Conservation (phyloP, 1,140 invertebrate species). For the Epicauta chinensis region DNA sequence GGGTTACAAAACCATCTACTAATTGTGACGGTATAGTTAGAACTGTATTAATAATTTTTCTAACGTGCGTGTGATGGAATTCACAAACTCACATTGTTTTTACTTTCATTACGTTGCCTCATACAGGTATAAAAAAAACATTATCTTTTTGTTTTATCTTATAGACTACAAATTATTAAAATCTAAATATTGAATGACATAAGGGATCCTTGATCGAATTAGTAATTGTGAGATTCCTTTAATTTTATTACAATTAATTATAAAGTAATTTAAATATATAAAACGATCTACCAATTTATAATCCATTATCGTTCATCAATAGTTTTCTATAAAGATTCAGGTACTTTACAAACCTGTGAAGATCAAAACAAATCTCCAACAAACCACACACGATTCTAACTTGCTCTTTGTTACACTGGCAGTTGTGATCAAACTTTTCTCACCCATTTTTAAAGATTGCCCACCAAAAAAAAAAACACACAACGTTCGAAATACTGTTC, state of each 20-base stretch:
- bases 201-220: constrained; percentile 3
- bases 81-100: not conserved
- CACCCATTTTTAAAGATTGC: not conserved
- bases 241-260: constrained; percentile 10
- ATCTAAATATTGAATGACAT: not conserved
- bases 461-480: constrained; percentile 2
- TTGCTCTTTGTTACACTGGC: constrained; percentile 1
- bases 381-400: constrained; percentile 2
- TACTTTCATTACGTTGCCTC: no score
- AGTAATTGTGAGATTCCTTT: constrained; percentile 12
- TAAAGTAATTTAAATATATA: constrained; percentile 1
- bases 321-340: not conserved
- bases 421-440: no score
- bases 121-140: constrained; percentile 3
- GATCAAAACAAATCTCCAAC: constrained; percentile 1
- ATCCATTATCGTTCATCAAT: no score
- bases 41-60: constrained; percentile 3
- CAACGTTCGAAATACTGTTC: constrained; percentile 7
- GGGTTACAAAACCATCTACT: constrained; percentile 2
- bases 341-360: constrained; percentile 11
- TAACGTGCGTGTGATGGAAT: not conserved
- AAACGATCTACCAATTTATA: no score
- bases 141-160: not conserved
- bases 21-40: constrained; percentile 5
- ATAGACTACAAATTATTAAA: not conserved